phyloP scores from a whole-genome alignment of 2,888 invertebrate genomes.

The Ormyrus pomaceus region DNA sequence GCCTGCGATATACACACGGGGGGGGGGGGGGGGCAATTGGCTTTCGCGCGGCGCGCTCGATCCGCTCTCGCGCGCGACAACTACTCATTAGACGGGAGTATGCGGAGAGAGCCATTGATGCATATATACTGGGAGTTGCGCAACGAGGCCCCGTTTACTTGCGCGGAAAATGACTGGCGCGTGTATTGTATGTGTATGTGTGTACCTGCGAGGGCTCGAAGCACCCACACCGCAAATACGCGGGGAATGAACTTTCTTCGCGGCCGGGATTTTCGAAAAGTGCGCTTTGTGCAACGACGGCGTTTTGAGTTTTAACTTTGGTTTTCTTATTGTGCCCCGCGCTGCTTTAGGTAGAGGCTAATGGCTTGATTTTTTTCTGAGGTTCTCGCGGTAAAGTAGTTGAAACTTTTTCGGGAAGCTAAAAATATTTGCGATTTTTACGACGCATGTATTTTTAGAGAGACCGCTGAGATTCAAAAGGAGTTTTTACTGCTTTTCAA shows the following conservation, averaged over 20 bases:
- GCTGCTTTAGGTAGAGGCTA: too few relatives aligned
- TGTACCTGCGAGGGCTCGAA: not conserved
- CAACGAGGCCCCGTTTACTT: constrained; percentile 3
- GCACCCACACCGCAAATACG: not conserved
- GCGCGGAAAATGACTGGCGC: not conserved
- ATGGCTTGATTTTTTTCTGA: too few relatives aligned
- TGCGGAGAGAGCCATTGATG: constrained; percentile 16
- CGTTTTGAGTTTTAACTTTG: too few relatives aligned
- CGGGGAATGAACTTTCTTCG: not conserved
- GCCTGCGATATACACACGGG: too few relatives aligned
- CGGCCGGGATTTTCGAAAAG: not conserved
- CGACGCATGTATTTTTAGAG: too few relatives aligned
- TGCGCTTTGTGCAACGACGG: not conserved
- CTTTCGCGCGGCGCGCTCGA: not conserved
- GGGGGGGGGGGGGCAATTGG: constrained; percentile 7
- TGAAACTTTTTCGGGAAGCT: too few relatives aligned
- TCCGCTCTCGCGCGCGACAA: not conserved
- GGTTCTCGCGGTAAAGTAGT: too few relatives aligned
- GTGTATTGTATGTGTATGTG: not conserved
- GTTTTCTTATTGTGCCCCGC: too few relatives aligned
- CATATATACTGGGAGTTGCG: constrained; percentile 1
- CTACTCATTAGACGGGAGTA: constrained; percentile 25
- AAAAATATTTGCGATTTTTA: too few relatives aligned
- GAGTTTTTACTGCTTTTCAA: too few relatives aligned
- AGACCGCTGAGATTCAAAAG: too few relatives aligned